A percentile compares a stretch with the other conserved stretches of the same genome.
These are phyloP conservation scores for Microplitis deprimator DNA, from an alignment of 2,888 invertebrate genomes.

Conservation along the genomic window DNA sequence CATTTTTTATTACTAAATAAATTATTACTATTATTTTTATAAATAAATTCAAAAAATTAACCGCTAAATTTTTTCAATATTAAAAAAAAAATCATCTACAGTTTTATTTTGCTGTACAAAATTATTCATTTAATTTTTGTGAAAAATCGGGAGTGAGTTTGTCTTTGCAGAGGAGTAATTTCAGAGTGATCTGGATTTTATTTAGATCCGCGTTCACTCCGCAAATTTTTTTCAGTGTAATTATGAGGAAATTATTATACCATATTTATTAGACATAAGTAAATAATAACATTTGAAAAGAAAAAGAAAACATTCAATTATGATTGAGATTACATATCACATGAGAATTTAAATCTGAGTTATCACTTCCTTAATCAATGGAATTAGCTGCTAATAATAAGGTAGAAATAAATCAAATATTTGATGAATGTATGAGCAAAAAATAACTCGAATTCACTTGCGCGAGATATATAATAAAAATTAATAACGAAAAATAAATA, in stretches of 20 bases:
- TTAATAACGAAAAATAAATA: not conserved
- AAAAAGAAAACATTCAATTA: not conserved
- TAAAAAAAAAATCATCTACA: no score
- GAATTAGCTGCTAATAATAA: not conserved
- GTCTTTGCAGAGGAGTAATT: no score
- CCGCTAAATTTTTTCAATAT: no score
- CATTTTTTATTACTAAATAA: not conserved
- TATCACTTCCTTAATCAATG: not conserved
- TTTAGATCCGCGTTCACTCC: no score
- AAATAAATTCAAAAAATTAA: no score
- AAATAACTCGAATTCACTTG: not conserved
- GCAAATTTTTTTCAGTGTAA: not conserved
- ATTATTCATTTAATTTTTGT: no score
- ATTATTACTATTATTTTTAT: no score
- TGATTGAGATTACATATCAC: not conserved
- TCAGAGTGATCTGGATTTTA: no score
- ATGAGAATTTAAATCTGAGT: not conserved
- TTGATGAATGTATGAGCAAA: not conserved
- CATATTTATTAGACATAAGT: not conserved
- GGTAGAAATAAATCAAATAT: not conserved
- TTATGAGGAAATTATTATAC: slow-evolving; percentile 11
- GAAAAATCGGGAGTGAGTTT: no score
- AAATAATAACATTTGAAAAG: not conserved
- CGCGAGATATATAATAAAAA: not conserved
- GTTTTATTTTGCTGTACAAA: no score